Evolutionary conservation across 23 tunicate genomes (phyloP), one percentile per base, ranked within the genome.

Genomic region (Halocynthia aurantium): DNA sequence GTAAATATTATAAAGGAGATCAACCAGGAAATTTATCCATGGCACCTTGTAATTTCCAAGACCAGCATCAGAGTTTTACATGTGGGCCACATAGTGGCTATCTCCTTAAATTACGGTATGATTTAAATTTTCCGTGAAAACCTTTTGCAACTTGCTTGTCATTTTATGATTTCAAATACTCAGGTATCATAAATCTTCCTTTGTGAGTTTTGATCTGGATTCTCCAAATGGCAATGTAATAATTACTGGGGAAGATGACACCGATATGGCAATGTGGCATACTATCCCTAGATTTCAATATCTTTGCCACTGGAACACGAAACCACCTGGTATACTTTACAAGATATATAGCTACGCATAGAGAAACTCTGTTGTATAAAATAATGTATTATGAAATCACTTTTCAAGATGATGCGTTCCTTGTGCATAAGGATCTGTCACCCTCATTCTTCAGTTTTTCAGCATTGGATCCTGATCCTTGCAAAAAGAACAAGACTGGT

Each of bases 51-150:
- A 67, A 67, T 13, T 62, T 84, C 40, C 50, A 69, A 10, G 50
- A 52, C 18, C 52, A 21, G 55, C 0, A 52, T 10, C 96, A 89
- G 60, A 75, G 52, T 57, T 89, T 89, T 53, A 84, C 82, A 7
- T 89, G 96, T 62, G 96, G 96, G 5, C 96, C 96, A 8, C 87
- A 89, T 11, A 61, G 55, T 76, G 89, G 83, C 10, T 83, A 83
- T 58, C 65, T 83, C 8, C 75, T 88, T 21, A 83, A 72, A 71
- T 55, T 70, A 17, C 71, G 88, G 88, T 84, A 31, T 4, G 44
- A 31, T 51, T 71, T 0, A 11, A 50, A 0, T 10, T 49, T 18
- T 10, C 49, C n/a, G 13, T n/a, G 4, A 9, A 44, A 0, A 71
- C 56, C 15, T 74, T 8, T 74, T 74, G 10, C 68, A 13, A 53